phyloP scores from a whole-genome alignment of 92 coral and sea anemone genomes.

The Actinostola sp. region DNA sequence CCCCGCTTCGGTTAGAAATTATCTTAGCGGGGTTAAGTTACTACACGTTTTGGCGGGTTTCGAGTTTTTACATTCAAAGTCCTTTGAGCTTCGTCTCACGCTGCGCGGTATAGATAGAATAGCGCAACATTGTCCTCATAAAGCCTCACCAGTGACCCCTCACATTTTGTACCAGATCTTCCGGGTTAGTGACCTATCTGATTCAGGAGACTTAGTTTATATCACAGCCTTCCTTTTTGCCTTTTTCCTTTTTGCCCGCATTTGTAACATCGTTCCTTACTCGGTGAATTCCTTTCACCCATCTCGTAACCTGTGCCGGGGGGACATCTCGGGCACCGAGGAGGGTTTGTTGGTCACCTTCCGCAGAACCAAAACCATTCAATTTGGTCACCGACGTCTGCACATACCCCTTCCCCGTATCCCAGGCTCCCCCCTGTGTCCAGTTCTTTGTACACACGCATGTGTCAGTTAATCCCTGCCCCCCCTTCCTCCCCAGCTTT shows the following conservation, averaged over 20 bases:
- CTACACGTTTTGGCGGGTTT: slow-evolving; percentile 22
- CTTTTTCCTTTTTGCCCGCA: slow-evolving; percentile 20
- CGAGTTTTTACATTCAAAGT: slow-evolving; percentile 3
- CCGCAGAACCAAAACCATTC: neutral
- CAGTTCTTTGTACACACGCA: too few relatives aligned
- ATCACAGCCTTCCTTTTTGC: slow-evolving; percentile 24
- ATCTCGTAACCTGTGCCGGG: neutral
- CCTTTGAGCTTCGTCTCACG: slow-evolving; percentile 20
- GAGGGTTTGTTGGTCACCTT: neutral
- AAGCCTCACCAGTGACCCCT: slow-evolving; percentile 30
- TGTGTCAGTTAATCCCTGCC: too few relatives aligned
- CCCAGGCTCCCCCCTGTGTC: too few relatives aligned
- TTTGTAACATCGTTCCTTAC: slow-evolving; percentile 8
- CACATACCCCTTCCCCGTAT: too few relatives aligned
- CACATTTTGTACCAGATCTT: neutral
- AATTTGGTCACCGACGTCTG: neutral
- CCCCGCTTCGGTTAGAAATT: slow-evolving; percentile 23
- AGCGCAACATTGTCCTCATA: slow-evolving; percentile 19
- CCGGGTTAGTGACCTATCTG: neutral
- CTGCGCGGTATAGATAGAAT: slow-evolving; percentile 23
- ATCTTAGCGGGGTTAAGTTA: slow-evolving; percentile 44
- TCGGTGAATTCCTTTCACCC: neutral
- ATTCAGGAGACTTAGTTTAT: neutral
- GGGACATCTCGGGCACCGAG: neutral
- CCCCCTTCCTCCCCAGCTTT: too few relatives aligned